Base-by-base conservation (phyloP, 2,888 invertebrate genomes). In the Apoderus coryli region DNA sequence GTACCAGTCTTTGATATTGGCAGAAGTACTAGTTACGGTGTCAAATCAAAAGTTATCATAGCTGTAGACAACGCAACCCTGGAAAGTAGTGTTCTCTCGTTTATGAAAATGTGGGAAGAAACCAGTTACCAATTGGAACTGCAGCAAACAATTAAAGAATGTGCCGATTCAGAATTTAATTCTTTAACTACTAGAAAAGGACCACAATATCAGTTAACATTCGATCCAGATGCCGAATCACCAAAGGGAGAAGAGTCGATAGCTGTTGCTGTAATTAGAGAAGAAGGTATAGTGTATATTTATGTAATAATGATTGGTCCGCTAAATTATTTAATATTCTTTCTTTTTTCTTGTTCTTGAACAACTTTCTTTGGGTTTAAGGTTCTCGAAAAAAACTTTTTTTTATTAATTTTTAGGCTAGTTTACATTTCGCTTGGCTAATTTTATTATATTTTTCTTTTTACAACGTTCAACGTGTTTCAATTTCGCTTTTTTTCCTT, bases 81-180 rank as follows among this genome's bases (percentile, higher is more conserved):
- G 2, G 60, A 72, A 33, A 69, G 69, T 3, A 61, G 64, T 9
- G 65, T 89, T 31, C 61, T 72, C 15, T 61, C 69, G 0, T 61
- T 90, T 22, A 76, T 82, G 56, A 71, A 75, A 47, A 69, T 78
- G 52, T 98, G 96, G 96, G 96, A 96, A 56, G 86, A 88, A 53
- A 95, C 93, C 0, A 92, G 93, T 57, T 90, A 81, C 53, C 75
- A 75, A 41, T 56, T 98, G 30, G 96, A 96, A 54, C 65, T 74
- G 38, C 66, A 75, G 9, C 96, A 96, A 60, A 76, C 84, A 1
- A 81, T 85, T 50, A 63, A 70, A 0, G 64, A 69, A 3, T 90
- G 88, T 51, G 82, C 81, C 2, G 59, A 67, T 23, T 72, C 82
- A 46, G 95, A 96, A 60, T 81, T 73, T 59, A 60, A 65, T 31